Base-by-base conservation (phyloP, 2,797 vertebrate genomes). In the Spinus olivaceus region DNA sequence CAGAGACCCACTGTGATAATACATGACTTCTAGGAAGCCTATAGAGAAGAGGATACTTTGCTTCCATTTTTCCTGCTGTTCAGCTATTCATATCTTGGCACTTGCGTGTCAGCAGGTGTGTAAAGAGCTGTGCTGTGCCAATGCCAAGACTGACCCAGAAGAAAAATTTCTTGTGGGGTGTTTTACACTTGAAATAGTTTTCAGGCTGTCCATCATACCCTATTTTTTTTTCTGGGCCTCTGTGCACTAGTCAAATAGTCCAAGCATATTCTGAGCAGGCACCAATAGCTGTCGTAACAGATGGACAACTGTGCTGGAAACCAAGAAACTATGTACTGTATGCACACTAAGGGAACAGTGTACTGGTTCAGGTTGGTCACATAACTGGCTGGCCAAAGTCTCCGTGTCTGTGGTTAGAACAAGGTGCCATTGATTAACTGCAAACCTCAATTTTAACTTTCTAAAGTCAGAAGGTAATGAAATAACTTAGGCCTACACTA, bases 221-320 rank as follows among this genome's bases (percentile, higher is more conserved):
- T 93, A 3, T 95, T 94, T 94, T 88, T 88, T 90, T 72, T 24
- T 22, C 59, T 37, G 94, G 77, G 60, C 61, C 79, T 85, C 71
- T 76, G 24, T 96, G 83, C 61, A 46, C 61, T 86, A 70, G 73
- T 88, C 44, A 93, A 61, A 92, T 91, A 96, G 94, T 95, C 86
- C 90, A 94, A 33, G 73, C 74, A 96, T 97, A 96, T 97, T 97
- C 95, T 94, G 87, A 95, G 81, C 80, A 87, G 82, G 66, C 94
- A 82, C 53, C 8, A 6, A 86, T 92, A 95, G 69, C 87, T 87
- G 24, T 91, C 69, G 4, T 88, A 90, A 95, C 93, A 95, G 90
- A 95, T 96, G 83, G 88, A 90, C 89, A 88, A 89, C 90, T 91
- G 93, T 91, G 69, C 71, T 91, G 69, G 93, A 95, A 94, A 88